Conservation (phyloP, 2,113 vertebrate species). For the Ammospiza caudacuta region DNA sequence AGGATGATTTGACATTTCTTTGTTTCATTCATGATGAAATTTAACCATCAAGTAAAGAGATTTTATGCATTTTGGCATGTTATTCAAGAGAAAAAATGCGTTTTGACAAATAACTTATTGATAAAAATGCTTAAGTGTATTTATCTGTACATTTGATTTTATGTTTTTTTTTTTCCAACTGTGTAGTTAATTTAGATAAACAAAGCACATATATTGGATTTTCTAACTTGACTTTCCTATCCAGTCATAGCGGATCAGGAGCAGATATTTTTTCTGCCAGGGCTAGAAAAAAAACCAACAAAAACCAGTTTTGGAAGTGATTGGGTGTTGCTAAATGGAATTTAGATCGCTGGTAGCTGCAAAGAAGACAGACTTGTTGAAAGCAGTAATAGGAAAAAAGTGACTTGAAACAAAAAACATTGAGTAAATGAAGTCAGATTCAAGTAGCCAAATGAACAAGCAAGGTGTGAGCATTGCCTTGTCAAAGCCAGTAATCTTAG, state of each 20-base stretch:
- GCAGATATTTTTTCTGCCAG: too few relatives aligned
- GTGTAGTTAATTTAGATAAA: not conserved
- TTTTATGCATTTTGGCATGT: not conserved
- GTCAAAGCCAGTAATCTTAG: slow-evolving; percentile 73
- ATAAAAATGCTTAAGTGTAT: not conserved
- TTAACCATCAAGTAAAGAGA: not conserved
- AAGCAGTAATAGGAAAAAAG: not conserved
- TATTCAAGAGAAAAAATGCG: not conserved
- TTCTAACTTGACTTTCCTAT: not conserved
- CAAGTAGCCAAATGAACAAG: slow-evolving; percentile 10
- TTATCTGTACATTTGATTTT: not conserved
- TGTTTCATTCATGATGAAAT: not conserved
- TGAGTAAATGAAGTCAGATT: not conserved
- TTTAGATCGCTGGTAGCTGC: not conserved
- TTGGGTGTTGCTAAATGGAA: not conserved
- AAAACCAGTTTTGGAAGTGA: not conserved
- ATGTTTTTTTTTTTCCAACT: not conserved
- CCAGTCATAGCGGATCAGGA: not conserved
- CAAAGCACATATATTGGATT: not conserved
- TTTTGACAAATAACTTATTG: not conserved
- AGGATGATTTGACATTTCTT: not conserved
- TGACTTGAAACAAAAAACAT: not conserved
- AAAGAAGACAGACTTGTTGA: not conserved
- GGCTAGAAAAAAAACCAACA: not conserved
- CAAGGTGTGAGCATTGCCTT: slow-evolving; percentile 35